These are phyloP conservation scores for Marcusenius ussheri DNA, from an alignment of 2,113 vertebrate species.

Conservation along the genomic window DNA sequence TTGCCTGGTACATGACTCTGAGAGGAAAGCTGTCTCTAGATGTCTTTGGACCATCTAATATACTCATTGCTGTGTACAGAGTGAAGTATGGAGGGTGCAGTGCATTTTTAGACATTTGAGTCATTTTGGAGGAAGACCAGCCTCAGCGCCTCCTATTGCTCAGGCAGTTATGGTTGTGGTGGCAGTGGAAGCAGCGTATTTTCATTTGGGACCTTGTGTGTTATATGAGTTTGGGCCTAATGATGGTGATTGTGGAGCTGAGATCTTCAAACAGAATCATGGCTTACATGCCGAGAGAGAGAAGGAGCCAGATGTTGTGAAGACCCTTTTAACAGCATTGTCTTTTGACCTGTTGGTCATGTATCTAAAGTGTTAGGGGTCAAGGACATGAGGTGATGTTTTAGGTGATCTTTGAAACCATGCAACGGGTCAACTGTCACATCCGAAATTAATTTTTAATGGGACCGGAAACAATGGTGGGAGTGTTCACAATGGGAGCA, in stretches of 20 bases:
- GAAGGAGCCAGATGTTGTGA: not conserved
- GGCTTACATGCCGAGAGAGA: not conserved
- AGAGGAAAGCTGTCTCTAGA: not conserved
- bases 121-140: not conserved
- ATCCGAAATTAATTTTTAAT: not conserved
- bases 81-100: not conserved
- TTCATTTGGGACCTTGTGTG: not conserved
- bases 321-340: not conserved
- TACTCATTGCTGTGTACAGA: not conserved
- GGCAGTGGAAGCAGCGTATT: not conserved
- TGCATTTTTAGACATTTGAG: not conserved
- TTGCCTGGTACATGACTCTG: not conserved
- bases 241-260: not conserved
- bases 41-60: not conserved
- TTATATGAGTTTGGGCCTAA: not conserved
- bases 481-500: not conserved
- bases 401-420: not conserved
- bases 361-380: not conserved
- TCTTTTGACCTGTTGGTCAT: not conserved
- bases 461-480: not conserved
- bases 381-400: not conserved
- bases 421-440: not conserved
- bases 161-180: not conserved
- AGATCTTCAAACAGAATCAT: not conserved
- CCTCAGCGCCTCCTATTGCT: not conserved